These are phyloP conservation scores for Taurulus bubalis DNA, from an alignment of 2,113 vertebrate species.

Conservation along the genomic window DNA sequence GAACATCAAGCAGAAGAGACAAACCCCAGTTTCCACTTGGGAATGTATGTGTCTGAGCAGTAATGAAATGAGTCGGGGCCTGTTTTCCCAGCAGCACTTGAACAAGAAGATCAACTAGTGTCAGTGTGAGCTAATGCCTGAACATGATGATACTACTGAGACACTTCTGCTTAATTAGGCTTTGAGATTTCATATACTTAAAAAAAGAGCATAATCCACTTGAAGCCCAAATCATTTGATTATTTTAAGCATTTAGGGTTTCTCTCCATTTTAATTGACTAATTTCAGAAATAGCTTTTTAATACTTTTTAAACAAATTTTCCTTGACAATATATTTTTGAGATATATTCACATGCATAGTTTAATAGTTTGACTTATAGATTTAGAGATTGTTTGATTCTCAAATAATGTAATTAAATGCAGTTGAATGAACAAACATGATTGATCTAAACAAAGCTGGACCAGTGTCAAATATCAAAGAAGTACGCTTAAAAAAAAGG, in stretches of 20 bases:
- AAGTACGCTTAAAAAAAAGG: not conserved
- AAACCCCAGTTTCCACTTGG: conserved; percentile 31
- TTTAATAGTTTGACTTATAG: not conserved
- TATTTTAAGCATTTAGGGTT: conserved; percentile 18
- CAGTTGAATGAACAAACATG: not conserved
- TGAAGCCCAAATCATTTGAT: conserved; percentile 34
- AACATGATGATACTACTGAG: conserved; percentile 59
- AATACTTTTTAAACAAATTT: not conserved
- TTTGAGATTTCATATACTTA: conserved; percentile 46
- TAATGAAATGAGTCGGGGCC: conserved; percentile 51
- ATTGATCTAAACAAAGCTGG: not conserved
- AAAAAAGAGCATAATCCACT: conserved; percentile 41
- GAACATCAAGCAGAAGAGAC: conserved; percentile 39
- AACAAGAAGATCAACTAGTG: conserved; percentile 51
- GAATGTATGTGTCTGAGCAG: conserved; percentile 30
- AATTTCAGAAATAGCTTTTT: not conserved
- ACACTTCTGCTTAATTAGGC: conserved; percentile 53
- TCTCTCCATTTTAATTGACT: conserved; percentile 5
- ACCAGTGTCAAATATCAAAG: not conserved
- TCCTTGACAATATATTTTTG: not conserved
- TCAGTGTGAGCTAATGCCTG: conserved; percentile 60
- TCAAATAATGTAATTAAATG: not conserved
- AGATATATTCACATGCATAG: not conserved
- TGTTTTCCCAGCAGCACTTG: conserved; percentile 67
- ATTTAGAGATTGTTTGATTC: not conserved